Evolutionary conservation across 2,888 invertebrate species (phyloP).

Genomic region (Molanna angustata): DNA sequence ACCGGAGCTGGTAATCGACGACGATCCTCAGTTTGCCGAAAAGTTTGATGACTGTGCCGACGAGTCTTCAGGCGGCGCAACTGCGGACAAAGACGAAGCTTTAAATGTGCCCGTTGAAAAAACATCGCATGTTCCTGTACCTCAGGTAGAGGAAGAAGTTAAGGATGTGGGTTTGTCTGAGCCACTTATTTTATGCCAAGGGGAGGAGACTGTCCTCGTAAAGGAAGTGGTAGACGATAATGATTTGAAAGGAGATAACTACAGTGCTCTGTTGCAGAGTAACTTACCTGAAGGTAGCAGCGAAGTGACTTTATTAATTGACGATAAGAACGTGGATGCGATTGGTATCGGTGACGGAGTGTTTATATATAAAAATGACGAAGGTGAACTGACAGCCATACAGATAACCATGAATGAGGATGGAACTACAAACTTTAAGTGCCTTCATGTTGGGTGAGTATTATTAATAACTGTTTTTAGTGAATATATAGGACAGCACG

Average conservation of each 20-base stretch:
- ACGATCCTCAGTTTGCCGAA: constrained; percentile 34
- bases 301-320: constrained; percentile 47
- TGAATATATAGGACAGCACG: too few species aligned
- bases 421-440: constrained; percentile 47
- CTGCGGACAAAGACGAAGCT: too few species aligned
- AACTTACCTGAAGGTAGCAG: constrained; percentile 34
- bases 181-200: neutral
- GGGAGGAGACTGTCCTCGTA: neutral
- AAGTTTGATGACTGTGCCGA: constrained; percentile 21
- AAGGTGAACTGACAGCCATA: constrained; percentile 48
- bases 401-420: constrained; percentile 47
- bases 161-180: neutral
- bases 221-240: constrained; percentile 34
- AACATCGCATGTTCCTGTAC: too few species aligned
- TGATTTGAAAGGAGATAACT: constrained; percentile 40
- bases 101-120: too few species aligned
- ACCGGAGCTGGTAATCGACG: constrained; percentile 52
- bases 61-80: too few species aligned
- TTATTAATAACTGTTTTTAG: neutral
- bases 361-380: constrained; percentile 49
- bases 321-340: constrained; percentile 52
- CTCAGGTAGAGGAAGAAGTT: constrained; percentile 30
- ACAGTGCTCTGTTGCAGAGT: constrained; percentile 23
- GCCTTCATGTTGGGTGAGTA: constrained; percentile 53
- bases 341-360: constrained; percentile 53